These are phyloP conservation scores for Tragelaphus oryx DNA, from an alignment of 2,797 vertebrate species.

Conservation along the genomic window DNA sequence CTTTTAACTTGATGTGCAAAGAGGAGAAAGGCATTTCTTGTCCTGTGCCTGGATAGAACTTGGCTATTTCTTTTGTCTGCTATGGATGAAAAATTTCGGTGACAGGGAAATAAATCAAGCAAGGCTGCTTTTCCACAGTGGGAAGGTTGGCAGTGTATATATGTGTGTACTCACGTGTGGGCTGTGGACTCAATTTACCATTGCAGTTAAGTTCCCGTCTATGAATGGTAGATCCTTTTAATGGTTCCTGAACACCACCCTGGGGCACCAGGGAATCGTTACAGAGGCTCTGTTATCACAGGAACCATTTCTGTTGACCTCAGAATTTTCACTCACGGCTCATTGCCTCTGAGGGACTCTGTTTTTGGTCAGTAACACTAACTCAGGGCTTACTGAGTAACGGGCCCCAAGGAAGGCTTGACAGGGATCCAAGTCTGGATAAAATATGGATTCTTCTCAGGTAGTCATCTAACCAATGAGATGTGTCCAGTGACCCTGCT, in stretches of 20 bases:
- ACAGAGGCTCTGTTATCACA: constrained; percentile 43
- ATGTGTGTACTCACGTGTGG: neutral
- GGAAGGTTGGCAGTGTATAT: neutral
- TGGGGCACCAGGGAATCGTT: neutral
- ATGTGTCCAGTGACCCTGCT: neutral
- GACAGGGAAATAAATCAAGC: neutral
- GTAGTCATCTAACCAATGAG: neutral
- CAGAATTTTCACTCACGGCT: constrained; percentile 25
- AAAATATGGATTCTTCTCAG: neutral
- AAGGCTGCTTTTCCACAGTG: neutral
- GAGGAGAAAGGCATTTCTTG: neutral
- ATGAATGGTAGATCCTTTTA: neutral
- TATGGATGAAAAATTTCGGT: neutral
- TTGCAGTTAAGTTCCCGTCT: constrained; percentile 6
- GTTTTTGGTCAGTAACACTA: neutral
- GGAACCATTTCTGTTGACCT: constrained; percentile 2
- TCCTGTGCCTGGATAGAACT: neutral
- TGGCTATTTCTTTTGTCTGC: neutral
- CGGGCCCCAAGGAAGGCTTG: neutral
- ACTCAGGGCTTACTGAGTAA: neutral
- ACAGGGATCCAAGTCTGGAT: neutral
- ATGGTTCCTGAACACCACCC: neutral
- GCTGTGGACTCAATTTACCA: constrained; percentile 47
- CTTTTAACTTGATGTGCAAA: neutral
- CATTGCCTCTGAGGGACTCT: neutral